Conservation (phyloP, 2,113 vertebrate species). For the Empidonax alnorum region DNA sequence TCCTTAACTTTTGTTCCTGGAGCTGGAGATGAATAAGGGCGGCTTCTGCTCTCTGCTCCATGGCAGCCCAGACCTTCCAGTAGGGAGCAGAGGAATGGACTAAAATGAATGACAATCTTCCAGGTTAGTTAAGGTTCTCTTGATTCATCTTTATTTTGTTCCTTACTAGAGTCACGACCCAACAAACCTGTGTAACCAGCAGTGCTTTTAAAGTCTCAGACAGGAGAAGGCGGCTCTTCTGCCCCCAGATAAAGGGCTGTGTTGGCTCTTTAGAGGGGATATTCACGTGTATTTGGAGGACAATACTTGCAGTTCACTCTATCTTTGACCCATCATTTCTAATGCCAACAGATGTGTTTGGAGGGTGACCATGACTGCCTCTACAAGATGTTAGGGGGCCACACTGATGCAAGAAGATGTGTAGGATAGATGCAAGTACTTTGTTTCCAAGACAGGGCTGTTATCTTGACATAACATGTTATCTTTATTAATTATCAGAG, state of each 20-base stretch:
- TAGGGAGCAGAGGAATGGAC: background rate
- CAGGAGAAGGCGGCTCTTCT: background rate
- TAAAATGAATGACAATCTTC: background rate
- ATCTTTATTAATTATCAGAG: background rate
- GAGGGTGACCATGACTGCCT: background rate
- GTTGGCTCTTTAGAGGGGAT: background rate
- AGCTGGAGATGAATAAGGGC: constrained; percentile 6
- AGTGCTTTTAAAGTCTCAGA: background rate
- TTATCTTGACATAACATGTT: background rate
- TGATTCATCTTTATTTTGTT: constrained; percentile 28
- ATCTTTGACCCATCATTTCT: background rate
- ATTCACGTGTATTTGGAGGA: background rate
- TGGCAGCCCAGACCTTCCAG: background rate
- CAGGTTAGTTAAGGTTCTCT: background rate
- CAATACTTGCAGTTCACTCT: background rate
- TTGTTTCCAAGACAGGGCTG: background rate
- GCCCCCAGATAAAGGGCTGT: background rate
- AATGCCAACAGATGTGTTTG: background rate
- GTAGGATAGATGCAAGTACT: background rate
- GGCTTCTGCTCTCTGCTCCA: constrained; percentile 1
- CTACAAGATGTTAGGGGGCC: background rate
- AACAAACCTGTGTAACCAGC: background rate
- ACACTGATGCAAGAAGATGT: background rate
- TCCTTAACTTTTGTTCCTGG: constrained; percentile 17
- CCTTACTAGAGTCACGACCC: background rate